Base-by-base conservation (phyloP, 2,113 vertebrate genomes). In the Pica pica region DNA sequence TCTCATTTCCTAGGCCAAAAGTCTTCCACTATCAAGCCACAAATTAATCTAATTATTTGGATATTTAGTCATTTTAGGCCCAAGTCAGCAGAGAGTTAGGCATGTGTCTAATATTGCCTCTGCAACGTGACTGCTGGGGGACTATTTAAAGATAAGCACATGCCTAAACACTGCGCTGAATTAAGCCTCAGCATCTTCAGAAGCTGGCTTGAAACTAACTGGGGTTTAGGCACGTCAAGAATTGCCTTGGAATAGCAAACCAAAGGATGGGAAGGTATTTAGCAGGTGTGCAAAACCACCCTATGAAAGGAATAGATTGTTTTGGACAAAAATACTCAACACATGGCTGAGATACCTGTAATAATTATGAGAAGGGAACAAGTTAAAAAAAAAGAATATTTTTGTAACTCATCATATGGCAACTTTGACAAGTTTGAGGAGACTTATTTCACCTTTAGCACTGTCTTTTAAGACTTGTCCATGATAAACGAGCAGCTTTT, bases 21-120 rank as follows among this genome's bases (percentile, higher is more conserved):
- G 83, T 63, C 87, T 90, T 90, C 73, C 69, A 78, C 73, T 71
- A 75, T 89, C 93, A 83, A 94, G 76, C 68, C 85, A 57, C 92
- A 90, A 92, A 93, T 95, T 93, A 93, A 94, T 96, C 75, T 93
- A 87, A 92, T 95, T 94, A 88, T 95, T 91, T 93, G 81, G 85
- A 50, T 94, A 88, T 83, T 93, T 75, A 79, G 63, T 65, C 67
- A 53, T 2, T 59, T 86, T 77, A 84, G 78, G 55, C 82, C 89
- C 55, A 31, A 90, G 76, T 90, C 90, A 93, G 69, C 80, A 94
- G 93, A 86, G 71, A 77, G 76, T 87, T 60, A 75, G 60, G 79
- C 90, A 74, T 83, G 59, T 90, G 87, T 85, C 92, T 94, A 87
- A 68, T 60, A 70, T 31, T 68, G 73, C 60, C 57, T 67, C 52